Evolutionary conservation across 1,140 invertebrate species (phyloP), one percentile per base, ranked within the genome.

Genomic region (Megalopta genalis): DNA sequence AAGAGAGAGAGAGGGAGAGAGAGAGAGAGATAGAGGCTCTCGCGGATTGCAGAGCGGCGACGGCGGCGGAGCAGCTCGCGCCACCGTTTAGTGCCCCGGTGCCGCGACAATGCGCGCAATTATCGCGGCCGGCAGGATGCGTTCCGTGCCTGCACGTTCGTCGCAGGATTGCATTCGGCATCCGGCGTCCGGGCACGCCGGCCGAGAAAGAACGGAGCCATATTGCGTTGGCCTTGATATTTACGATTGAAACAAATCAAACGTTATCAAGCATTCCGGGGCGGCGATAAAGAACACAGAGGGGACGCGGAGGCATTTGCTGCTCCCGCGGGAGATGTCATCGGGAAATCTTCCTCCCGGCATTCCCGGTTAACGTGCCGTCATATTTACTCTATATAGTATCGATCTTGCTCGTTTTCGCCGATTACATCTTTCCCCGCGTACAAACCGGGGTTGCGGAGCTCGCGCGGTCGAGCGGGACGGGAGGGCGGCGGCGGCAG

Each of bases 171-270:
- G 32, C 32, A 32, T 32, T 32, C 32, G 32, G 32, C 32, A 32
- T 32, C 32, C 32, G 32, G 32, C 1, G 32, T 32, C n/a, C n/a
- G n/a, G 32, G 32, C 32, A 2, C 1, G 32, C 32, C 32, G 32
- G 32, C 32, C 60, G 52, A 80, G 46, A 42, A 66, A 23, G n/a
- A 69, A 68, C 18, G 16, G 32, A 49, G 49, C 85, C 87, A 91
- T 92, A 91, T 92, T 91, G 88, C 88, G 86, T n/a, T 76, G 82
- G 75, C 86, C 74, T 83, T 88, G 81, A 89, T 92, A 92, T 93
- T 93, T 93, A 93, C 88, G 92, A 92, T 91, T 93, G 90, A 93
- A 92, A 93, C 92, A 93, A 93, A 92, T 93, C 92, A 93, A 93
- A 93, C 82, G 87, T 93, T 93, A 93, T 93, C 92, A 93, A 93